phyloP scores from a whole-genome alignment of 37 sponge, comb jelly and placozoan genomes.

The Cliona cf. orientalis region DNA sequence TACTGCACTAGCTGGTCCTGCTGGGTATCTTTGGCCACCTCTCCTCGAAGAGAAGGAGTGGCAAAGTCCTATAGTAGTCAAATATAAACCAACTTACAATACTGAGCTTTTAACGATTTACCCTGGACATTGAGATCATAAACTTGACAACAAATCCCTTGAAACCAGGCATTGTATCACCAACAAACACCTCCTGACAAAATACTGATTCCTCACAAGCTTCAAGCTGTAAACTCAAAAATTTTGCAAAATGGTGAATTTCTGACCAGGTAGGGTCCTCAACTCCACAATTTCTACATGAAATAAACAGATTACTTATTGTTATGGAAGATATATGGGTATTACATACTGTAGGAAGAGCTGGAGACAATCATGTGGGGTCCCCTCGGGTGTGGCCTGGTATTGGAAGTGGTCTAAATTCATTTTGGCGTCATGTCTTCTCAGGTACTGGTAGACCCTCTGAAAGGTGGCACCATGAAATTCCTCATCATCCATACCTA shows the following conservation, averaged over 20 bases:
- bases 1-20: constrained; percentile 38
- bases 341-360: constrained; percentile 38
- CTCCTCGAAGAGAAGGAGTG: constrained; percentile 65
- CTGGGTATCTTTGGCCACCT: constrained; percentile 15
- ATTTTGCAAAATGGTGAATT: constrained; percentile 82
- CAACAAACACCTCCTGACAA: constrained; percentile 49
- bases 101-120: constrained; percentile 3
- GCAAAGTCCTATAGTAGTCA: constrained; percentile 63
- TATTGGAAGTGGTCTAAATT: constrained; percentile 62
- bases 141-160: constrained; percentile 87
- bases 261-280: constrained; percentile 88
- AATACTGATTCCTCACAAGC: constrained; percentile 77
- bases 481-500: constrained; percentile 61
- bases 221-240: constrained; percentile 78
- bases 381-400: constrained; percentile 22
- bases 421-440: background rate
- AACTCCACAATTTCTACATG: constrained; percentile 58
- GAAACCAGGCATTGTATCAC: constrained; percentile 53
- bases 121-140: constrained; percentile 88
- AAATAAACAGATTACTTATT: background rate
- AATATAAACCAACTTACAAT: background rate
- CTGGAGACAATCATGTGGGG: constrained; percentile 33
- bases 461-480: constrained; percentile 60
- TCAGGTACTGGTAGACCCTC: constrained; percentile 75
- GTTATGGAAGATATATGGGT: background rate